Evolutionary conservation across 2,113 vertebrate species (phyloP), one percentile per base, ranked within the genome.

Genomic region (Stercorarius parasiticus): DNA sequence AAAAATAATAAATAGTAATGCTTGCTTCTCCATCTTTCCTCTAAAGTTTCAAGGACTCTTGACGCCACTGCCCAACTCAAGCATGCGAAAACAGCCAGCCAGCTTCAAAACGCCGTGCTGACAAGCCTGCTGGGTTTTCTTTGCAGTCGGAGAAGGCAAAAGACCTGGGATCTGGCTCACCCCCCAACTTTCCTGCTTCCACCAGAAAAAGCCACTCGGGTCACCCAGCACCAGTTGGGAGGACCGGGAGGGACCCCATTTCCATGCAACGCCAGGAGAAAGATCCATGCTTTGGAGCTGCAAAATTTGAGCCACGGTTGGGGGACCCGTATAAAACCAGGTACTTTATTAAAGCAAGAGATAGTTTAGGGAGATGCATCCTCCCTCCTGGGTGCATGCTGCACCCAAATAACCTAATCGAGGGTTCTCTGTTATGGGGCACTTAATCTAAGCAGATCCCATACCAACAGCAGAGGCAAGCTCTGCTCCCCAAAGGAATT

Each of bases 31-130:
- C 81, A 29, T 53, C 50, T 73, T 93, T 42, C 73, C 40, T 80
- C 77, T 36, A 11, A 85, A 94, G 53, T 80, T 81, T 87, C 86
- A 90, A 95, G 84, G 74, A 62, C 62, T 94, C 73, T 90, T 32
- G 70, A 88, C 21, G 8, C 45, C 38, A 25, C n/a, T 11, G 2
- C 22, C 43, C 40, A 85, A 27, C 38, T 49, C 22, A 3, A 59
- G n/a, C 27, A 26, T 5, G 22, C 45, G 66, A 73, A 65, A 61
- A 10, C 58, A 70, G 27, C 38, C 70, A 76, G 21, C 29, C 71
- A 67, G n/a, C 65, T 40, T 65, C 81, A 23, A 42, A 16, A 9
- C 12, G 2, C 47, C 1, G 0, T 6, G 14, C 27, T 27, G 30
- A 5, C 40, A 29, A 82, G 15, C 38, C 50, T 29, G 10, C 7